These are phyloP conservation scores for Brachyptera risi DNA, from an alignment of 2,888 invertebrate genomes.

Conservation along the genomic window DNA sequence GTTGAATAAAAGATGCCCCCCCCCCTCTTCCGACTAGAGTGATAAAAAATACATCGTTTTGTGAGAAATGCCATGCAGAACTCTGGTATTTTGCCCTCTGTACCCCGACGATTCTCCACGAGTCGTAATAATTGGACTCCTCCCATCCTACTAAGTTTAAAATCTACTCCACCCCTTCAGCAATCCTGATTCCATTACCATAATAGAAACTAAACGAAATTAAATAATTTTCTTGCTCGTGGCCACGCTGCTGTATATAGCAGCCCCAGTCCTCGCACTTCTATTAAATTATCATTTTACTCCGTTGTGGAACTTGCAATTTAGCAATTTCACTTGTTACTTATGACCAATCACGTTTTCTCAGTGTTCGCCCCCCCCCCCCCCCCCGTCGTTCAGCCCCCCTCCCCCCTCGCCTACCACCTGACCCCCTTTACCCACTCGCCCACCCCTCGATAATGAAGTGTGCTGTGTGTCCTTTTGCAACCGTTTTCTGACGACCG, in stretches of 20 bases:
- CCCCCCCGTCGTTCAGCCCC: not conserved
- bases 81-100: slow-evolving; percentile 1
- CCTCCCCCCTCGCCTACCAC: not conserved
- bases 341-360: slow-evolving; percentile 2
- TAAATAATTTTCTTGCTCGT: slow-evolving; percentile 32
- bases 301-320: slow-evolving; percentile 25
- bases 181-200: slow-evolving; percentile 34
- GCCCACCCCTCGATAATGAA: too few relatives aligned
- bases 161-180: too few relatives aligned
- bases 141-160: too few relatives aligned
- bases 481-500: not conserved
- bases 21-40: too few relatives aligned
- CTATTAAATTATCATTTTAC: slow-evolving; percentile 34
- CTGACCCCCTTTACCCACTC: too few relatives aligned
- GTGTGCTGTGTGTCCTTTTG: not conserved
- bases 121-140: slow-evolving; percentile 16
- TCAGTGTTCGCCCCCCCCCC: not conserved
- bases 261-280: slow-evolving; percentile 9
- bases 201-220: slow-evolving; percentile 35
- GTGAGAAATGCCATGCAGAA: slow-evolving; percentile 1
- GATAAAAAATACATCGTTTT: slow-evolving; percentile 20
- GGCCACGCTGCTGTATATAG: not conserved
- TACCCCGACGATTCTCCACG: not conserved
- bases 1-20: slow-evolving; percentile 12
- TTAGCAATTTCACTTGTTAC: too few relatives aligned